These are phyloP conservation scores for Hippasteria phrygiana DNA, from an alignment of 53 echinoderm and acorn worm genomes.

Conservation along the genomic window DNA sequence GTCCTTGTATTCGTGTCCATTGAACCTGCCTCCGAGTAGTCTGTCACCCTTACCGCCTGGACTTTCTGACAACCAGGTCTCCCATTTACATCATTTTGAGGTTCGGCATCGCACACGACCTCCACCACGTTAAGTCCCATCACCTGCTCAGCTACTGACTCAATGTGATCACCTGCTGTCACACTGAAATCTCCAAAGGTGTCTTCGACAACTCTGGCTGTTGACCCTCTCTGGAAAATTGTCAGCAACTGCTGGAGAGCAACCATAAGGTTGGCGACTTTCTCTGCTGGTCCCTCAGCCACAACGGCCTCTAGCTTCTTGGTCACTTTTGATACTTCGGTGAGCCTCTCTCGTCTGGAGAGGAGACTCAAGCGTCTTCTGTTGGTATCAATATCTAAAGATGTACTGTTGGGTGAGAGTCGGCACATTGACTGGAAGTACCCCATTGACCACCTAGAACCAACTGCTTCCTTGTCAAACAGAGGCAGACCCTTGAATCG, in stretches of 20 bases:
- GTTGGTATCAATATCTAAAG: neutral
- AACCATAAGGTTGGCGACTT: neutral
- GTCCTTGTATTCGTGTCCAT: too few relatives aligned
- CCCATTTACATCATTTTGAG: too few relatives aligned
- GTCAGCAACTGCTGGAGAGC: slow-evolving; percentile 11
- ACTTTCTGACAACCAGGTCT: too few relatives aligned
- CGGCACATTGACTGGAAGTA: slow-evolving; percentile 30
- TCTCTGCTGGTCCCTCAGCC: slow-evolving; percentile 7
- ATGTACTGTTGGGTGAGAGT: neutral
- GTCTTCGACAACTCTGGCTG: slow-evolving; percentile 1
- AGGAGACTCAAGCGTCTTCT: neutral
- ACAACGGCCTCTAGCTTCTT: slow-evolving; percentile 15
- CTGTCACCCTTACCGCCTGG: too few relatives aligned
- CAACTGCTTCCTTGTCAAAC: slow-evolving; percentile 13
- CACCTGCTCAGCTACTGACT: too few relatives aligned
- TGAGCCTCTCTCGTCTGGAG: slow-evolving; percentile 29
- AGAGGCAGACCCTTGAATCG: slow-evolving; percentile 8
- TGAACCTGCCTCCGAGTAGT: too few relatives aligned
- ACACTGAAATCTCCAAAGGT: too few relatives aligned
- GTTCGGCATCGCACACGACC: too few relatives aligned
- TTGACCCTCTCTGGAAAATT: slow-evolving; percentile 7
- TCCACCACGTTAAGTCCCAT: too few relatives aligned
- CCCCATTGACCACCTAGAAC: slow-evolving; percentile 52
- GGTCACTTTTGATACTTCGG: slow-evolving; percentile 1
- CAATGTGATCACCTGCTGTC: too few relatives aligned